A percentile compares a stretch with the other conserved stretches of the same genome.
Evolutionary conservation across 2,888 invertebrate genomes (phyloP).

Genomic region (Ochropacha duplaris): DNA sequence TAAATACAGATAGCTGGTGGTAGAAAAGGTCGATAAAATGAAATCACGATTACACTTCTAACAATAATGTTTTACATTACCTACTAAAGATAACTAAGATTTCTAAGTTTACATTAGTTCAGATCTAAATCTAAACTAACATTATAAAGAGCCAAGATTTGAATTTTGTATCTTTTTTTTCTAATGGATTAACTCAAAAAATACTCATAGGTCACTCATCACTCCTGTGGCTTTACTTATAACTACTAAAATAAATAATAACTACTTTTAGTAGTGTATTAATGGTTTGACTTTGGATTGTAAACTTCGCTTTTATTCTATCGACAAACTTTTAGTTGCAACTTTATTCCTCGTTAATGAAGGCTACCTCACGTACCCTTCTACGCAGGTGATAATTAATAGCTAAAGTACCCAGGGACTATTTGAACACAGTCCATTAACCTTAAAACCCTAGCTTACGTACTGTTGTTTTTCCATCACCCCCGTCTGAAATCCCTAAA

Average conservation of each 20-base stretch:
- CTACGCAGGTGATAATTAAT: slow-evolving; percentile 71
- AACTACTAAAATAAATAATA: neutral
- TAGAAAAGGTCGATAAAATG: neutral
- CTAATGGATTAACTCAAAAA: too few species aligned
- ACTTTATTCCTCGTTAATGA: slow-evolving; percentile 46
- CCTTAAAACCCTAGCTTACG: slow-evolving; percentile 62
- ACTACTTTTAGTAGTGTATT: neutral
- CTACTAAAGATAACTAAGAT: too few species aligned
- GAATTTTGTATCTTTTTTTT: too few species aligned
- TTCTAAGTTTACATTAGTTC: too few species aligned
- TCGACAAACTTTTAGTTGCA: slow-evolving; percentile 33
- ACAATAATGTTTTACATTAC: too few species aligned
- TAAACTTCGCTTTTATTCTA: neutral
- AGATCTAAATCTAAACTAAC: too few species aligned
- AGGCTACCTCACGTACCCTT: slow-evolving; percentile 39
- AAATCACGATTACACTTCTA: neutral
- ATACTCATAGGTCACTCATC: too few species aligned
- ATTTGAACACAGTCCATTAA: slow-evolving; percentile 69
- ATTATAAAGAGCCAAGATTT: too few species aligned
- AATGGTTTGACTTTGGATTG: neutral
- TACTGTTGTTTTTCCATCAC: slow-evolving; percentile 68
- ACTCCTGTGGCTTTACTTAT: too few species aligned
- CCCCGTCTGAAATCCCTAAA: slow-evolving; percentile 70
- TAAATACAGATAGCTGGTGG: neutral
- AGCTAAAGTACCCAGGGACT: slow-evolving; percentile 59